Evolutionary conservation across 2,113 vertebrate genomes (phyloP).

Genomic region (Pachypanchax playfairii): DNA sequence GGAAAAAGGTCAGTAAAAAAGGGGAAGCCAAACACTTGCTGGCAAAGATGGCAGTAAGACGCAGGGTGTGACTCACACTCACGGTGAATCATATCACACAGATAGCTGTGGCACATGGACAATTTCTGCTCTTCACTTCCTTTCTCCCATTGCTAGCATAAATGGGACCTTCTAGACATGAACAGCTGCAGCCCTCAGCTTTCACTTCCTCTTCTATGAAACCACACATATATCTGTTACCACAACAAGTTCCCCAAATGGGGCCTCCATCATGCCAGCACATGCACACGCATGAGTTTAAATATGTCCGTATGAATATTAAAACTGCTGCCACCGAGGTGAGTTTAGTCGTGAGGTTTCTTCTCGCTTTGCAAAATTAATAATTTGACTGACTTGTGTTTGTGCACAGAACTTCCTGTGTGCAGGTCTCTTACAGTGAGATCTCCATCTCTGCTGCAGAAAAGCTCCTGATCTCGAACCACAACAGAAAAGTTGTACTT

Average conservation of each 20-base stretch:
- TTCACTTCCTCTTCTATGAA: constrained; percentile 72
- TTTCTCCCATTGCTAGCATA: constrained; percentile 53
- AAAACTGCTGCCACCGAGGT: constrained; percentile 8
- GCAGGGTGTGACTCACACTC: constrained; percentile 18
- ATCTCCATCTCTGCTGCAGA: constrained; percentile 37
- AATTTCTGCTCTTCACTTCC: constrained; percentile 68
- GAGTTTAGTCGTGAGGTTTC: constrained; percentile 8
- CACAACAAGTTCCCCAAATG: constrained; percentile 74
- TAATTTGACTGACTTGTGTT: no score
- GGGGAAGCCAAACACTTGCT: constrained; percentile 13
- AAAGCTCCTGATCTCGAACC: constrained; percentile 24
- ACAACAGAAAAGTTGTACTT: constrained; percentile 18
- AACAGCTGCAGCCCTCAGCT: constrained; percentile 70
- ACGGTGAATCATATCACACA: constrained; percentile 33
- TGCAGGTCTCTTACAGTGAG: constrained; percentile 12
- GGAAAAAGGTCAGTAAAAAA: constrained; percentile 32
- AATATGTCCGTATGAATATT: no score
- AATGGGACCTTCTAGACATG: constrained; percentile 67
- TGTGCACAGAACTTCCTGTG: constrained; percentile 47
- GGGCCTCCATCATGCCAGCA: constrained; percentile 58
- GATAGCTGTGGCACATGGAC: constrained; percentile 45
- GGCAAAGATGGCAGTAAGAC: background rate
- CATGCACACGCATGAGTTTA: constrained; percentile 26
- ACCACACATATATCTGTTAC: constrained; percentile 74
- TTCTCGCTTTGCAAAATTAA: no score